Base-by-base conservation (phyloP, 2,797 vertebrate genomes). In the Euthynnus affinis region DNA sequence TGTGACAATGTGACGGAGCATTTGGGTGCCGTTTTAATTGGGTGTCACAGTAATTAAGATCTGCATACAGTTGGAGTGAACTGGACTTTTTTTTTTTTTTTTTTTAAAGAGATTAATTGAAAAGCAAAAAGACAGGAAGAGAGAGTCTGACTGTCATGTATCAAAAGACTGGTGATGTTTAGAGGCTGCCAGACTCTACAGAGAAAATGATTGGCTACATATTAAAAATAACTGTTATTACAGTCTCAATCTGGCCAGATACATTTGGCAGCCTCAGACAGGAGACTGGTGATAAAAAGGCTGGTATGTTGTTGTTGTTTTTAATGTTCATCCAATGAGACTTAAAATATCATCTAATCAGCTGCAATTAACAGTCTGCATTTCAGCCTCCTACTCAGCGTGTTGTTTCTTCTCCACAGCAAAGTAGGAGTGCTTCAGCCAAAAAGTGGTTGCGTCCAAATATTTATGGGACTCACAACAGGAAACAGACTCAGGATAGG, bases 341-440 rank as follows among this genome's bases (percentile, higher is more conserved):
- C 58, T 77, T 84, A 71, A 83, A 86, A 86, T 87, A 83, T 40
- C 53, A 49, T 58, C 2, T 70, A 63, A 81, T 72, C 52, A 71
- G 37, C 56, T 74, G 32, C 64, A 82, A 74, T 78, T 84, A 85
- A 63, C 67, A 73, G 53, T 55, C 25, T 68, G 46, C 13, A 10
- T 20, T 46, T 83, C 48, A 71, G 9, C 71, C 78, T 87, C 82
- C 84, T 74, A 76, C 78, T 78, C 60, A 40, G 37, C 27, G 70
- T 67, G 58, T 69, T 46, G 49, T 58, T 63, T 74, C 23, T 72
- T 51, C 52, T 77, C 14, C 2, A 48, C 25, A 13, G 18, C 22
- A 59, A 67, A 85, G 71, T 10, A 42, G 48, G 23, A 60, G 7
- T 9, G n/a, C 15, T 48, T 22, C 48, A 57, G 65, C 77, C 71